Base-by-base conservation (phyloP, 2,888 invertebrate genomes). In the Limnephilus marmoratus region DNA sequence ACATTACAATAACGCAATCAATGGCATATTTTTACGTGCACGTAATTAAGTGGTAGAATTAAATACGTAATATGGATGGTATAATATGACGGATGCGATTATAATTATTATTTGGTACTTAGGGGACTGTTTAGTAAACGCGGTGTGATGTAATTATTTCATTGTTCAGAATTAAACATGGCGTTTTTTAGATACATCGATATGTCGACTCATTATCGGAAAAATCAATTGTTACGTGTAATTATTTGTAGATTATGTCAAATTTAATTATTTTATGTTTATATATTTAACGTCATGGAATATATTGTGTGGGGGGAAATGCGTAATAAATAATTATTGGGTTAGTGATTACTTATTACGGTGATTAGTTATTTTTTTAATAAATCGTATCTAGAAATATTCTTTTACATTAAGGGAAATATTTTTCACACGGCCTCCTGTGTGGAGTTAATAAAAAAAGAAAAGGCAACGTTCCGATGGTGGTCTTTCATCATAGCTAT, bases 1-100 rank as follows among this genome's bases (percentile, higher is more conserved):
- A 80, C 81, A 89, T 89, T 81, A 89, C 41, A 37, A 89, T 34
- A 89, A 89, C 29, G 86, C 45, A 86, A 86, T 86, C 80, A 89
- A 80, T 89, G 81, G 13, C 81, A 11, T 80, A 81, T 68, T 89
- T 89, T 89, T 88, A 88, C 80, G 49, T 89, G 80, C 18, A 37
- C 31, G 81, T 89, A 89, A 89, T 89, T 89, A 89, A n/a, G 34
- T 89, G 29, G 37, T 80, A 37, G 45, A 88, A 89, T 24, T n/a
- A 37, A 81, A n/a, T 41, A n/a, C 24, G 41, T 80, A n/a, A 86
- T 86, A 13, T 4, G 12, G 29, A 13, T 4, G 12, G 29, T 45
- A 45, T 29, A 86, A 53, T 37, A 81, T 81, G 37, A 81, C 80
- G 88, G 88, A 89, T 89, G 41, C 31, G 80, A 24, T 15, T 68